These are phyloP conservation scores for Ferrisia virgata DNA, from an alignment of 2,888 invertebrate species.

Conservation along the genomic window DNA sequence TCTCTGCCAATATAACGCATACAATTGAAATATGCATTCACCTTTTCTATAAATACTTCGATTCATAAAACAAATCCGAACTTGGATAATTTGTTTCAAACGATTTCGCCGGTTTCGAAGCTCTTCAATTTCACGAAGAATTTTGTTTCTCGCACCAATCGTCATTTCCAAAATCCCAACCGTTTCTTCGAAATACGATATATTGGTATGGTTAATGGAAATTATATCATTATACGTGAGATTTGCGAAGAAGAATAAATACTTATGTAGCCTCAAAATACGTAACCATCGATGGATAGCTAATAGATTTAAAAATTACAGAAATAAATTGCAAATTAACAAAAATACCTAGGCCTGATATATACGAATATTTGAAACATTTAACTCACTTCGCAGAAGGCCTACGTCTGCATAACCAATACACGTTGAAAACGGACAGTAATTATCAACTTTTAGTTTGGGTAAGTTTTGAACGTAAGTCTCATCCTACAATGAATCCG, in stretches of 20 bases:
- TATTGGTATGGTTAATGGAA: not conserved
- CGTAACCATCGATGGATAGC: conserved; percentile 22
- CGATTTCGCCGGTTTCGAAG: not conserved
- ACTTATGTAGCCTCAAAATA: conserved; percentile 18
- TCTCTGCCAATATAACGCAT: not conserved
- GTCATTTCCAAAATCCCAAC: not conserved
- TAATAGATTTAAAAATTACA: not conserved
- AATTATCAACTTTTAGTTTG: not conserved
- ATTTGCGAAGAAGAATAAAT: not conserved
- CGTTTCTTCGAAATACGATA: not conserved
- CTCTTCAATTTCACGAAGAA: not conserved
- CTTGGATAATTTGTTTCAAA: not conserved
- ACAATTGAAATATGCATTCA: not conserved
- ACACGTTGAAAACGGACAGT: not conserved
- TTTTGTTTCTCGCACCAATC: not conserved
- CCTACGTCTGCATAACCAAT: conserved; percentile 4
- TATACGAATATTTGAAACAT: not conserved
- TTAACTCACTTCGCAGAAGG: not conserved
- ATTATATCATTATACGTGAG: not conserved
- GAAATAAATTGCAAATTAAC: not conserved
- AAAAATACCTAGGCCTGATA: not conserved
- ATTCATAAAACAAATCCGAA: not conserved
- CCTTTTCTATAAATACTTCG: not conserved
- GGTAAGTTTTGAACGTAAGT: not conserved
- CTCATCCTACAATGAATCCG: not conserved